These are phyloP conservation scores for Crematogaster levior DNA, from an alignment of 2,888 invertebrate species.

Conservation along the genomic window DNA sequence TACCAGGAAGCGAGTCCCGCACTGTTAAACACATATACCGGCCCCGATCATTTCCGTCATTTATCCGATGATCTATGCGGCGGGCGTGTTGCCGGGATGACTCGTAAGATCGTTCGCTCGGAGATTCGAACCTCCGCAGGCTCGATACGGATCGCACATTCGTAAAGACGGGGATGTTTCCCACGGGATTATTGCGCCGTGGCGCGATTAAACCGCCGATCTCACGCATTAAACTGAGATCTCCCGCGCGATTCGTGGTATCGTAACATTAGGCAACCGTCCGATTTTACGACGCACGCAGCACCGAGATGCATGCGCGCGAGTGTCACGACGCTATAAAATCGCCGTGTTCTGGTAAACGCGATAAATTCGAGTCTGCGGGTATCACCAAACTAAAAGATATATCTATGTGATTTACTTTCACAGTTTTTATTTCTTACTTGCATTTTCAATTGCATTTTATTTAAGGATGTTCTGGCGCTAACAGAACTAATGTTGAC, in stretches of 20 bases:
- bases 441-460: not conserved
- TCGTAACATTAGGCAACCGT: conserved; percentile 33
- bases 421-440: not conserved
- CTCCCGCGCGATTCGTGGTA: conserved; percentile 31
- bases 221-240: conserved; percentile 50
- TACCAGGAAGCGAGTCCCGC: conserved; percentile 47
- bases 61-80: conserved; percentile 25
- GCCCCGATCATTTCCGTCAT: conserved; percentile 40
- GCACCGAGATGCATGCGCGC: not conserved
- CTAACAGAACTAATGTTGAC: no score
- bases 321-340: not conserved
- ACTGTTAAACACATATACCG: conserved; percentile 29
- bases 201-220: conserved; percentile 54
- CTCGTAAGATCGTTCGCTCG: conserved; percentile 11
- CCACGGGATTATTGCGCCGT: conserved; percentile 60
- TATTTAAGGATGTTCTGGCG: no score
- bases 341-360: not conserved
- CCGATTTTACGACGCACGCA: conserved; percentile 22
- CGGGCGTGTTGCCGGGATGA: conserved; percentile 20
- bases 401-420: no score
- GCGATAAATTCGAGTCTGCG: conserved; percentile 1
- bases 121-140: not conserved
- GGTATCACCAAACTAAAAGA: not conserved
- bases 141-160: conserved; percentile 49
- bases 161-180: conserved; percentile 54